Percentiles rank a stretch among this genome's conserved stretches.
phyloP scores from a whole-genome alignment of 2,888 invertebrate genomes.

The Ophion costatus region DNA sequence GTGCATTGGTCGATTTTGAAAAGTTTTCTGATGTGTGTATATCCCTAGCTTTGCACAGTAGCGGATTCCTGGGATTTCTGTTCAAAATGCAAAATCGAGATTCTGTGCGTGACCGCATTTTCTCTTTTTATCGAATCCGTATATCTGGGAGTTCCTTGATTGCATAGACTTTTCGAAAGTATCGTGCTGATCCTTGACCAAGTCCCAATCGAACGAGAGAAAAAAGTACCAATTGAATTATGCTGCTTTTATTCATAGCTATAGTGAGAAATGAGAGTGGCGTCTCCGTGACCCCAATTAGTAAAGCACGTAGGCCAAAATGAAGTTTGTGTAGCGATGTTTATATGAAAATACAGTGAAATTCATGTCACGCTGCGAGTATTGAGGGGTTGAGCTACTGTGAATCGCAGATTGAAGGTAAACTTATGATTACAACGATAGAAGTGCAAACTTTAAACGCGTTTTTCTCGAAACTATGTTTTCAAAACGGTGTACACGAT shows the following conservation, averaged over 20 bases:
- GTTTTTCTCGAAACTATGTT: no score
- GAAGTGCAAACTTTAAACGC: no score
- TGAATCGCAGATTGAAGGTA: no score
- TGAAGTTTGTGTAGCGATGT: background rate
- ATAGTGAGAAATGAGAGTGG: background rate
- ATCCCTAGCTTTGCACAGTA: no score
- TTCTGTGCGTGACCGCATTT: background rate
- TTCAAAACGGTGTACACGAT: no score
- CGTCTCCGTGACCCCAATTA: background rate
- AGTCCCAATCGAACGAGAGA: background rate
- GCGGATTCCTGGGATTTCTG: no score
- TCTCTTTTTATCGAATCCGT: background rate
- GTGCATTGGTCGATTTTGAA: no score
- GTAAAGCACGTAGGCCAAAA: background rate
- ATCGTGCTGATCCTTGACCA: background rate
- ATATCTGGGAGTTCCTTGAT: background rate
- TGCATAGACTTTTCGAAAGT: background rate
- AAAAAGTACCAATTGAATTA: background rate
- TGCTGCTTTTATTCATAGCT: background rate
- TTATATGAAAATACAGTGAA: background rate
- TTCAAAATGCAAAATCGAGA: background rate
- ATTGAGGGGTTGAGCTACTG: no score
- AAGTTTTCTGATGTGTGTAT: no score
- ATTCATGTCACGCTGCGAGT: background rate
- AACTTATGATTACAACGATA: no score